A percentile compares a stretch with the other conserved stretches of the same genome.
Evolutionary conservation across 2,888 invertebrate genomes (phyloP).

Genomic region (Scaptodrosophila latifasciaeformis): DNA sequence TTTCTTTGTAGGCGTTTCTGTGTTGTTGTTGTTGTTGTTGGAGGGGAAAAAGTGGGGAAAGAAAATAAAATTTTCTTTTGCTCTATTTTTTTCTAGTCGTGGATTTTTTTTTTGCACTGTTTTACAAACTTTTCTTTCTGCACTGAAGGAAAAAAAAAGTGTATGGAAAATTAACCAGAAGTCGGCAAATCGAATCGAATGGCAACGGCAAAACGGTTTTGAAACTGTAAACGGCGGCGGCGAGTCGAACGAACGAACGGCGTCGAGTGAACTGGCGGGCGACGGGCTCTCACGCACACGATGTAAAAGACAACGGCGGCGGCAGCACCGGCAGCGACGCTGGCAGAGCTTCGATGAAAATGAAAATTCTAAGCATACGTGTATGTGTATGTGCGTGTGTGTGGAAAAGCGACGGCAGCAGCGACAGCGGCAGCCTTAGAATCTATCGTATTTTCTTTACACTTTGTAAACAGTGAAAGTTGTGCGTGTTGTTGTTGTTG

Average conservation of each 20-base stretch:
- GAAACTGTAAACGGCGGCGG: constrained; percentile 11
- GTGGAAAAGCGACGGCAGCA: constrained; percentile 14
- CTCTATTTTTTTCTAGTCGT: constrained; percentile 3
- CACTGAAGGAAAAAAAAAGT: background rate
- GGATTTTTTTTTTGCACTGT: background rate
- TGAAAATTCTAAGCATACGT: too few relatives aligned
- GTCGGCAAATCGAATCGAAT: background rate
- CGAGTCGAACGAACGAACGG: constrained; percentile 57
- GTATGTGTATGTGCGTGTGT: too few relatives aligned
- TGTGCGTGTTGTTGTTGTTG: constrained; percentile 15
- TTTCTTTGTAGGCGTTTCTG: background rate
- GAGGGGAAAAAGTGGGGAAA: background rate
- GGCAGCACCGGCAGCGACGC: constrained; percentile 27
- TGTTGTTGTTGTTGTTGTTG: too few relatives aligned
- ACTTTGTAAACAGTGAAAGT: constrained; percentile 47
- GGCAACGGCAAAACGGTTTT: background rate
- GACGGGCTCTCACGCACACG: background rate
- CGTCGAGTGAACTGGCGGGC: constrained; percentile 53
- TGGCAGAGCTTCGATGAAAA: constrained; percentile 48
- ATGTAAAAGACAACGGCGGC: constrained; percentile 13
- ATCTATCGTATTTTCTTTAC: constrained; percentile 33
- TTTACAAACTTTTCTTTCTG: too few relatives aligned
- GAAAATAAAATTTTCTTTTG: constrained; percentile 3
- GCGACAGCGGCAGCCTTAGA: constrained; percentile 12
- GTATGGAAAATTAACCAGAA: background rate